Conservation (phyloP, 2,888 invertebrate species). For the Synanthedon tipuliformis region DNA sequence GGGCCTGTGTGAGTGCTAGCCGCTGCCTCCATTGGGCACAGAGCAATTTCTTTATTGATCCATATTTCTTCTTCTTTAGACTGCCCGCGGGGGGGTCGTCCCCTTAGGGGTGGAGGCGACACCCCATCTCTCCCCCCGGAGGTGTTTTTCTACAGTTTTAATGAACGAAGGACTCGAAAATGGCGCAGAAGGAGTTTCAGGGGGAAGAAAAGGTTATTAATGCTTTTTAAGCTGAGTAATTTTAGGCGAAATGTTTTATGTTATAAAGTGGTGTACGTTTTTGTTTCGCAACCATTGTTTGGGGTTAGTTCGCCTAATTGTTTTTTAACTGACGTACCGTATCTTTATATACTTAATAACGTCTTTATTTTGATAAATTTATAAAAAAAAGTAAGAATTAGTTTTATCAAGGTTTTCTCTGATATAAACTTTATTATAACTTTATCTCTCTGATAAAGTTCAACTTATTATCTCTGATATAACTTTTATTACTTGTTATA, state of each 20-base stretch:
- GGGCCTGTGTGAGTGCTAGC: slow-evolving; percentile 30
- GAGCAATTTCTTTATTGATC: slow-evolving; percentile 71
- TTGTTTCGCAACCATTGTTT: slow-evolving; percentile 2
- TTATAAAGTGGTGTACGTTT: slow-evolving; percentile 15
- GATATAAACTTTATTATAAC: no score
- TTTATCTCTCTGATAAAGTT: no score
- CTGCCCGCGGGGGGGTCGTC: slow-evolving; percentile 35
- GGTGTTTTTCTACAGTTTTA: slow-evolving; percentile 69
- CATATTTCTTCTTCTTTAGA: slow-evolving; percentile 71
- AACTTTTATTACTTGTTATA: no score
- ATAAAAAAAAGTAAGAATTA: no score
- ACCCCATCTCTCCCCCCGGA: slow-evolving; percentile 19
- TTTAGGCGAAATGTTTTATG: slow-evolving; percentile 42
- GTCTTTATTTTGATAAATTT: no score
- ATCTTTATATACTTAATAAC: no score
- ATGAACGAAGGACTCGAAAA: slow-evolving; percentile 58
- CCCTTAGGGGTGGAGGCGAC: slow-evolving; percentile 9
- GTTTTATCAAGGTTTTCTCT: no score
- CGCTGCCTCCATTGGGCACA: slow-evolving; percentile 63
- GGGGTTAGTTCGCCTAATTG: not conserved
- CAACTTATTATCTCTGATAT: no score
- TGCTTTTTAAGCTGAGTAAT: slow-evolving; percentile 64
- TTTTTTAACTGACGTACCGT: not conserved
- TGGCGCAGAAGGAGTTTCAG: slow-evolving; percentile 41
- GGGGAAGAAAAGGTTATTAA: slow-evolving; percentile 58